Evolutionary conservation across 2,888 invertebrate species (phyloP).

Genomic region (Hanleya hanleyi): DNA sequence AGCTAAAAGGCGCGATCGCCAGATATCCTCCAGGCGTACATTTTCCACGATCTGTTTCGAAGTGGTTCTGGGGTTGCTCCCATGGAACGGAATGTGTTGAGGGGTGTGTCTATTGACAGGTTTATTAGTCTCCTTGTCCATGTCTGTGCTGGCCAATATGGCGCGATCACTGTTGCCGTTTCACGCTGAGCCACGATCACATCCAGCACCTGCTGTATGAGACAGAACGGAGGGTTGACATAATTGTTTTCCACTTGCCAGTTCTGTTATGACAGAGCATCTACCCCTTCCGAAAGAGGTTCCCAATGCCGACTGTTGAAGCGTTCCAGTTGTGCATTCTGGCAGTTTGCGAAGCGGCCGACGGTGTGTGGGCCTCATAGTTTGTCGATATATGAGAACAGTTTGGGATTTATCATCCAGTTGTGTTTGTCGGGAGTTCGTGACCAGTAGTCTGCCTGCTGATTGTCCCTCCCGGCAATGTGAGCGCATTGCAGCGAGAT

Average conservation of each 20-base stretch:
- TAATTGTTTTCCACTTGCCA: slow-evolving; percentile 28
- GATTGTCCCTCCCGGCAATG: slow-evolving; percentile 21
- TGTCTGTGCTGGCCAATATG: slow-evolving; percentile 19
- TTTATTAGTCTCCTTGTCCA: slow-evolving; percentile 9
- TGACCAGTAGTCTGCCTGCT: slow-evolving; percentile 27
- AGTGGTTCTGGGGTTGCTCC: not conserved
- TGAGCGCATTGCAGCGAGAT: slow-evolving; percentile 20
- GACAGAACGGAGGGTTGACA: slow-evolving; percentile 30
- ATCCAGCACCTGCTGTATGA: slow-evolving; percentile 14
- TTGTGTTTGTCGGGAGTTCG: slow-evolving; percentile 23
- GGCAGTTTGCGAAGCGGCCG: slow-evolving; percentile 18
- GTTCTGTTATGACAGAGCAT: slow-evolving; percentile 24
- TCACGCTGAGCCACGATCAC: slow-evolving; percentile 13
- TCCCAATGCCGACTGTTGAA: slow-evolving; percentile 28
- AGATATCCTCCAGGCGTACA: slow-evolving; percentile 1
- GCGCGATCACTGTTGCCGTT: slow-evolving; percentile 17
- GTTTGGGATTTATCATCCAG: slow-evolving; percentile 20
- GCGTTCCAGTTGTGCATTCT: slow-evolving; percentile 14
- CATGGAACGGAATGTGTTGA: not conserved
- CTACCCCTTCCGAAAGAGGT: too few species aligned
- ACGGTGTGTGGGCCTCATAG: slow-evolving; percentile 23
- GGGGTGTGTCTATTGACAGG: not conserved
- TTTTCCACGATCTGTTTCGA: slow-evolving; percentile 1
- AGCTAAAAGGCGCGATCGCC: not conserved
- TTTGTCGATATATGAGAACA: slow-evolving; percentile 22